Evolutionary conservation across 2,888 invertebrate genomes (phyloP), one percentile per base, ranked within the genome.

Genomic region (Euspilapteryx auroguttella): DNA sequence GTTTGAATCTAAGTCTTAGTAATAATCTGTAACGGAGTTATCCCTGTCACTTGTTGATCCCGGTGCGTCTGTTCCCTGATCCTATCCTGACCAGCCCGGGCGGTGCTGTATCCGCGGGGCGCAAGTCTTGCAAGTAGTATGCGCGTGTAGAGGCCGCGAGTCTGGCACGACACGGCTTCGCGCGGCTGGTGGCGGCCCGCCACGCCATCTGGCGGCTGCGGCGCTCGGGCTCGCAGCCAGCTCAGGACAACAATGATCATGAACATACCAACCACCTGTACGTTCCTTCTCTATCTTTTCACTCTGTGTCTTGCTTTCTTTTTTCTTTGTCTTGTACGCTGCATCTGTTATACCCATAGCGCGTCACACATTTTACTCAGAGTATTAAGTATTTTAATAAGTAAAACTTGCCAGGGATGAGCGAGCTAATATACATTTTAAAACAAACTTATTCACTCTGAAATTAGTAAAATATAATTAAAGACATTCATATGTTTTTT

Each of bases 181-280:
- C 81, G 62, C 80, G 83, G 66, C 80, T 83, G 57, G 83, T 83
- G 79, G 83, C 83, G 64, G 82, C 82, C 46, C 81, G 82, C 66
- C 81, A 82, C 77, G 82, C 83, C 78, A 79, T 83, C 78, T 83
- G 82, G 82, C 79, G 82, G 53, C 77, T 82, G 57, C 76, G 83
- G 51, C 71, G 75, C 47, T 75, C 76, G 47, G 75, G 69, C 53
- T 76, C 75, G 43, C 75, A 73, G 56, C 77, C 73, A 38, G 53
- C 69, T 30, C 69, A 71, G 38, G 69, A 62, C 56, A 57, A 56
- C 62, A 71, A 65, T 64, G 75, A 76, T 52, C 59, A 71, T 49
- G 76, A 77, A 65, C 71, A 75, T 45, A 66, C 65, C 56, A 73
- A 71, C 66, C 68, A 73, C 61, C 64, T 76, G 76, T 76, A 76